Evolutionary conservation across 2,888 invertebrate species (phyloP).

Genomic region (Leptothorax acervorum): DNA sequence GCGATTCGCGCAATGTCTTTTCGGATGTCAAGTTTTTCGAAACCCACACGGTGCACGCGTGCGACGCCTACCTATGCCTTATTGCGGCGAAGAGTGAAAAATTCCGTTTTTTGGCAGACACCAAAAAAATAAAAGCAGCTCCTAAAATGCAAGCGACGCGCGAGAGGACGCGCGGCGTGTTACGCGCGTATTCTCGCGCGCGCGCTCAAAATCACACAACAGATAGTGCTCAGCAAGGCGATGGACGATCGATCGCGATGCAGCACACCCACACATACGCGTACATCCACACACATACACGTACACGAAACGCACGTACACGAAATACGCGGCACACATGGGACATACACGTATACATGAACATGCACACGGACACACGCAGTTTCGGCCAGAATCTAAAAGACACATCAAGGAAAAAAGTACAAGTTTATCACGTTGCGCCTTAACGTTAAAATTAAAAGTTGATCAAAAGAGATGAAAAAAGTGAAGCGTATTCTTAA

Average conservation of each 20-base stretch:
- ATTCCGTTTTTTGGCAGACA: conserved; percentile 83
- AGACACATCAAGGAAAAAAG: conserved; percentile 85
- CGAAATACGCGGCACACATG: conserved; percentile 58
- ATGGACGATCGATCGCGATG: conserved; percentile 67
- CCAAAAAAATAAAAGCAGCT: conserved; percentile 73
- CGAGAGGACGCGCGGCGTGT: conserved; percentile 17
- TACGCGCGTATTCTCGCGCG: conserved; percentile 42
- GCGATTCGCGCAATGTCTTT: background rate
- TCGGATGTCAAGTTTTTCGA: background rate
- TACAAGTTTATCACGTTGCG: conserved; percentile 85
- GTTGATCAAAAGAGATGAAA: conserved; percentile 83
- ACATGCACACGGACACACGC: conserved; percentile 73
- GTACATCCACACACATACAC: conserved; percentile 68
- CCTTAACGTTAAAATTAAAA: conserved; percentile 85
- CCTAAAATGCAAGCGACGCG: conserved; percentile 56
- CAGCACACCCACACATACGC: conserved; percentile 76
- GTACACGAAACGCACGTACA: conserved; percentile 47
- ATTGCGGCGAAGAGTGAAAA: conserved; percentile 75
- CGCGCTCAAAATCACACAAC: conserved; percentile 63
- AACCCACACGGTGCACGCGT: background rate
- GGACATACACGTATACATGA: conserved; percentile 53
- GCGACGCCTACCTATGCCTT: conserved; percentile 35
- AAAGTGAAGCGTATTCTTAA: conserved; percentile 83
- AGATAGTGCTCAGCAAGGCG: conserved; percentile 73
- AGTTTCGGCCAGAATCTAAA: conserved; percentile 85